Evolutionary conservation across 2,113 vertebrate species (phyloP).

Genomic region (Tyrannus savana): DNA sequence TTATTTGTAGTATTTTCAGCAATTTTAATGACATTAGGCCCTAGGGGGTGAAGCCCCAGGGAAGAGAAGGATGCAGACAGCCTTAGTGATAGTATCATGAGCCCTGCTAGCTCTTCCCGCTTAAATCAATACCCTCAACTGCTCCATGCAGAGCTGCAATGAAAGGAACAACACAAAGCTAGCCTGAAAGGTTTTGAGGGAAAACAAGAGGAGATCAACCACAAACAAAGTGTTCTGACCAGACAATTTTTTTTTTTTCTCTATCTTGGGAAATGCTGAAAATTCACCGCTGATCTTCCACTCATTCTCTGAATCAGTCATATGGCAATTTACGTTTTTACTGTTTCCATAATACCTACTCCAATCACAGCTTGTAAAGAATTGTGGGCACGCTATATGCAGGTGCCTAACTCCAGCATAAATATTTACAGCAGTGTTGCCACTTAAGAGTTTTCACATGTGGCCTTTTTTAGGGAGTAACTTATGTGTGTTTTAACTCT

Average conservation of each 20-base stretch:
- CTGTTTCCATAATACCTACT: not conserved
- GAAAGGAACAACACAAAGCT: constrained; percentile 16
- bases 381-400: not conserved
- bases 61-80: not conserved
- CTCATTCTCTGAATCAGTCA: not conserved
- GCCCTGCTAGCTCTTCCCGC: not conserved
- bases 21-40: constrained; percentile 43
- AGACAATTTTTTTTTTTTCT: not conserved
- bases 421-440: constrained; percentile 37
- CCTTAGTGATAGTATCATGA: not conserved
- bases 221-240: not conserved
- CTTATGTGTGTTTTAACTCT: not conserved
- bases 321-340: not conserved
- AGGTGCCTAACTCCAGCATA: constrained; percentile 7
- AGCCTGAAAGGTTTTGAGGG: not conserved
- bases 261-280: not conserved
- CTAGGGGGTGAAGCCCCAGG: constrained; percentile 10
- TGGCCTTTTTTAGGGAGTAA: constrained; percentile 15
- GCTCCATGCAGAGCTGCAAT: constrained; percentile 26
- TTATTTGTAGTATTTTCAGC: constrained; percentile 40
- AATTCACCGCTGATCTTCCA: not conserved
- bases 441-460: constrained; percentile 20
- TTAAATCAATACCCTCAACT: not conserved
- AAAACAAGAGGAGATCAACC: not conserved
- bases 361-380: not conserved